These are phyloP conservation scores for Mesodorylaimus sp. DNA, from an alignment of 2,888 invertebrate genomes.

Conservation along the genomic window DNA sequence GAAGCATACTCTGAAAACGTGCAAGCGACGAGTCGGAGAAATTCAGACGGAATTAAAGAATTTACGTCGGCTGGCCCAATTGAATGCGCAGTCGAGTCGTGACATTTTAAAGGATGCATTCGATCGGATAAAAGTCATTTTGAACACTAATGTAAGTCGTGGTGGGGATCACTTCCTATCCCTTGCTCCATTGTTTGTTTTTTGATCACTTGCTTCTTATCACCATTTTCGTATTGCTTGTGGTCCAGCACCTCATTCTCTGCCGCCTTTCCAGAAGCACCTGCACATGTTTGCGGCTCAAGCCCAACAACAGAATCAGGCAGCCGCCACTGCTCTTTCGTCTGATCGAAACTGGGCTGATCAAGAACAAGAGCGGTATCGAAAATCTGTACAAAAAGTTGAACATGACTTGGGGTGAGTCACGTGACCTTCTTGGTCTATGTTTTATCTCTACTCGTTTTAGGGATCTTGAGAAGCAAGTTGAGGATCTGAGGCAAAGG, in stretches of 20 bases:
- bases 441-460: constrained; percentile 13
- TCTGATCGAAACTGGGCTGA: constrained; percentile 43
- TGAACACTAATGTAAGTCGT: constrained; percentile 9
- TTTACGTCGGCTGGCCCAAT: constrained; percentile 67
- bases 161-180: too few species aligned
- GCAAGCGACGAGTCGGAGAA: constrained; percentile 40
- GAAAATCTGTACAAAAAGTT: constrained; percentile 67
- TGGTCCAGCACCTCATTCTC: not conserved
- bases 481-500: constrained; percentile 79
- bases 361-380: constrained; percentile 65
- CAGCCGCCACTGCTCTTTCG: not conserved
- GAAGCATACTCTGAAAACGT: not conserved
- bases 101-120: constrained; percentile 81
- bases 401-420: constrained; percentile 65
- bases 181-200: not conserved
- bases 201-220: not conserved
- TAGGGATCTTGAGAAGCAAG: constrained; percentile 73
- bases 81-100: constrained; percentile 72
- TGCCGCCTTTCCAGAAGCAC: constrained; percentile 5
- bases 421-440: not conserved
- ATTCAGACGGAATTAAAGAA: constrained; percentile 70
- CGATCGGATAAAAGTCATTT: constrained; percentile 52
- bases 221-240: not conserved
- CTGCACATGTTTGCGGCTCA: constrained; percentile 4
- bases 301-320: not conserved